Base-by-base conservation (phyloP, 2,888 invertebrate genomes). In the Danaus chrysippus region DNA sequence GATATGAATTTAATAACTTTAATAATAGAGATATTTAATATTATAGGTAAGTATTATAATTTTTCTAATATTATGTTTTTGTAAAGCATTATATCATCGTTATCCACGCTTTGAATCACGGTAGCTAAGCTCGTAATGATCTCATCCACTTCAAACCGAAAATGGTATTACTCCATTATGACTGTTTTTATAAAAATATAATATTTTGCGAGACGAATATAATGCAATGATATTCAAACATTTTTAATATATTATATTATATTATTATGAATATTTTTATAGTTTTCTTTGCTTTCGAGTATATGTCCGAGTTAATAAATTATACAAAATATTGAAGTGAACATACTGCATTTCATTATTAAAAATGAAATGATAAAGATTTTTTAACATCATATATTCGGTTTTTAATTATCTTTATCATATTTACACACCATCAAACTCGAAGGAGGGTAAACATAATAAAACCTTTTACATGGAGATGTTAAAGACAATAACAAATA, bases 71-170 rank as follows among this genome's bases (percentile, higher is more conserved):
- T n/a, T 56, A 49, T 13, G 49, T 42, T 60, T 61, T 52, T 68
- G 61, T 56, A 17, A 42, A 34, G 10, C 41, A 53, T 46, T 58
- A 64, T 67, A 71, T 73, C 68, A 63, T 15, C 58, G 53, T 54
- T 70, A 67, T 74, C 74, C 66, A 71, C 73, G 64, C 65, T 42
- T 42, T 74, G 73, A 73, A 52, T 75, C 74, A 75, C 59, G 56
- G 52, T 46, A 56, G n/a, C n/a, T n/a, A n/a, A n/a, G 61, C 61
- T 54, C 23, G 12, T 59, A 58, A 63, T 74, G 74, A 75, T 70
- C 70, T 73, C 72, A 74, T 70, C 68, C 62, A 23, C 42, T 52
- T 58, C 13, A 49, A 52, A 59, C 65, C 66, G 55, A 67, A 69
- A 62, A 71, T 67, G 71, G 68, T 43, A 57, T 58, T 65, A 63